Percentiles rank a stretch among this genome's conserved stretches.
Conservation (phyloP, 1,140 invertebrate species). For the Anastrepha obliqua region DNA sequence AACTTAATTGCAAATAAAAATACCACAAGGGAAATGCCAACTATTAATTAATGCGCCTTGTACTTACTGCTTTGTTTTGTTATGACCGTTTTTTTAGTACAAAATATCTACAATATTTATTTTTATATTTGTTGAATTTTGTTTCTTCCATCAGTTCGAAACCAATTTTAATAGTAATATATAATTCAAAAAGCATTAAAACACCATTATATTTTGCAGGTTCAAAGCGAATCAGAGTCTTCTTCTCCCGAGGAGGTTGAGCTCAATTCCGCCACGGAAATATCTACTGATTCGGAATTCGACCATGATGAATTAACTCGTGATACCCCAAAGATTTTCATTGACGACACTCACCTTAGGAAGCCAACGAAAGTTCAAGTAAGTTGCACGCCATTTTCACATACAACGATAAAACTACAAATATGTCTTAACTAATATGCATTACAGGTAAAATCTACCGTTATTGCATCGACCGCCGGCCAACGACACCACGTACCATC, state of each 20-base stretch:
- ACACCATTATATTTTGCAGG: constrained; percentile 62
- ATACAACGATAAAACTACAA: background rate
- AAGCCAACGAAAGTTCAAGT: constrained; percentile 80
- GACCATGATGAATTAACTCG: constrained; percentile 85
- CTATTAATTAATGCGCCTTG: constrained; percentile 16
- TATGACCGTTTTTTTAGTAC: constrained; percentile 28
- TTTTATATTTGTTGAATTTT: constrained; percentile 52
- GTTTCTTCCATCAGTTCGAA: constrained; percentile 4
- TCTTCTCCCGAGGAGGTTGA: constrained; percentile 82
- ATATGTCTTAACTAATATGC: no score
- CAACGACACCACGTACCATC: constrained; percentile 63
- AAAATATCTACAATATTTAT: constrained; percentile 20
- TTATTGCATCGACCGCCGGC: constrained; percentile 60
- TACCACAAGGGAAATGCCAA: background rate
- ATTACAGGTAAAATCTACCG: constrained; percentile 67
- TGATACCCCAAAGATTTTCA: constrained; percentile 81
- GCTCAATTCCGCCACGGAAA: constrained; percentile 90
- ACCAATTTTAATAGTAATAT: background rate
- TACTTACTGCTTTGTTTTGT: constrained; percentile 45
- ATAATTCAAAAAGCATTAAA: background rate
- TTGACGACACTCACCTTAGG: constrained; percentile 76
- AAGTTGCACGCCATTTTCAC: constrained; percentile 59
- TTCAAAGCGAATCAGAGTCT: constrained; percentile 83
- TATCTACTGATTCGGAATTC: constrained; percentile 93
- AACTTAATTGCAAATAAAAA: background rate